Evolutionary conservation across 2,113 vertebrate genomes (phyloP).

Genomic region (Pituophis catenifer): DNA sequence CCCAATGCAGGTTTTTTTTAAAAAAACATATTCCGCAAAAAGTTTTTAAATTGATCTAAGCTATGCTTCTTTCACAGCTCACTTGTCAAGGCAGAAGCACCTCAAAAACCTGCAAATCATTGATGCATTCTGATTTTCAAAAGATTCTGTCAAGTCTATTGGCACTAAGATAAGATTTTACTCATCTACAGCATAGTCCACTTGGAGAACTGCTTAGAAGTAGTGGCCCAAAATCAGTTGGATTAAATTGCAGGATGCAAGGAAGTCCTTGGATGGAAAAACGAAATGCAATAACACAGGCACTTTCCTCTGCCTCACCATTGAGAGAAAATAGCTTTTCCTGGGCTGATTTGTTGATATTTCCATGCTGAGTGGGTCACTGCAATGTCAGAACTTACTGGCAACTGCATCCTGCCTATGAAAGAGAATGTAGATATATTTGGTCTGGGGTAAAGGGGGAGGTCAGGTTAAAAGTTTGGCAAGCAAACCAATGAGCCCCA

Average conservation of each 20-base stretch:
- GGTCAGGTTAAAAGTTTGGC: conserved; percentile 41
- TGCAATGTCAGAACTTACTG: neutral
- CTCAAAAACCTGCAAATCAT: neutral
- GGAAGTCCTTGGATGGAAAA: neutral
- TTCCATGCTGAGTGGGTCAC: neutral
- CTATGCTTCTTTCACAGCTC: neutral
- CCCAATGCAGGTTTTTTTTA: neutral
- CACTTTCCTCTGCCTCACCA: neutral
- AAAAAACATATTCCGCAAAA: neutral
- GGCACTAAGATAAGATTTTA: neutral
- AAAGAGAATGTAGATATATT: conserved; percentile 2
- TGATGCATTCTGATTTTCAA: neutral
- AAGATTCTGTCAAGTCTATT: neutral
- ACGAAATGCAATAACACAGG: neutral
- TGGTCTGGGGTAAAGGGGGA: neutral
- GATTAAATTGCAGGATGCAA: neutral
- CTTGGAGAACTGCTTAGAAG: neutral
- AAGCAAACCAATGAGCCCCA: neutral
- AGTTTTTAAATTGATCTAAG: neutral
- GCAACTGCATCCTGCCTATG: conserved; percentile 19
- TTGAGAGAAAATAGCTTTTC: neutral
- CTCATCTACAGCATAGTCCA: neutral
- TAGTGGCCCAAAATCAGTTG: neutral
- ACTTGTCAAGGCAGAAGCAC: neutral
- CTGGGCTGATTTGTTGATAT: neutral